Percentiles rank a stretch among this genome's conserved stretches.
Conservation (phyloP, 2,113 vertebrate species). For the Numida meleagris region DNA sequence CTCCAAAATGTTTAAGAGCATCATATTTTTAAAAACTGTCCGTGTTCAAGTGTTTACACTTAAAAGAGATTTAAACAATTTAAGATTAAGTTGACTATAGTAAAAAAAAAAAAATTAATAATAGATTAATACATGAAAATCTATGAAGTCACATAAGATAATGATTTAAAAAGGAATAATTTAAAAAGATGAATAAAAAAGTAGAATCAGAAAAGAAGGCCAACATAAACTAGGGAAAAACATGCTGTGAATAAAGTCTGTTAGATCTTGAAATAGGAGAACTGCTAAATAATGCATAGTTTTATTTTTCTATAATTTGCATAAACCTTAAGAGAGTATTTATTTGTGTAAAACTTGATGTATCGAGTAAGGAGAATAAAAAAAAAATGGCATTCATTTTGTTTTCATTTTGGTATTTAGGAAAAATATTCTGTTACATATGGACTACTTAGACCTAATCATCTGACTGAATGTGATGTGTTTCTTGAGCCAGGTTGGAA, state of each 20-base stretch:
- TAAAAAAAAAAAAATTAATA: slow-evolving; percentile 81
- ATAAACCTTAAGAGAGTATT: slow-evolving; percentile 91
- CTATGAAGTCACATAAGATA: slow-evolving; percentile 86
- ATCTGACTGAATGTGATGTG: slow-evolving; percentile 99
- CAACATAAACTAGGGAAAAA: slow-evolving; percentile 90
- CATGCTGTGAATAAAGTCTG: slow-evolving; percentile 91
- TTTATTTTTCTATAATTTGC: slow-evolving; percentile 89
- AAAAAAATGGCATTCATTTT: slow-evolving; percentile 86
- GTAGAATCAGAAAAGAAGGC: slow-evolving; percentile 87
- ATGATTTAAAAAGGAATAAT: slow-evolving; percentile 91
- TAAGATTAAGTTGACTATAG: slow-evolving; percentile 82
- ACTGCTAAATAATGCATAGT: slow-evolving; percentile 90
- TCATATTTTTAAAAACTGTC: slow-evolving; percentile 70
- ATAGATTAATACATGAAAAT: slow-evolving; percentile 87
- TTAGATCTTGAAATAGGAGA: slow-evolving; percentile 91
- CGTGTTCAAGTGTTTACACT: slow-evolving; percentile 80
- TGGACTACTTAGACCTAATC: slow-evolving; percentile 99
- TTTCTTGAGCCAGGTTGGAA: slow-evolving; percentile 96
- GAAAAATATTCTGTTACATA: slow-evolving; percentile 98
- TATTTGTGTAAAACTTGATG: slow-evolving; percentile 90
- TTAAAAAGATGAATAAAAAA: slow-evolving; percentile 89
- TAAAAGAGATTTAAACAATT: slow-evolving; percentile 84
- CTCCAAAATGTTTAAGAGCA: slow-evolving; percentile 72
- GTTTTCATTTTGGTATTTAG: slow-evolving; percentile 91
- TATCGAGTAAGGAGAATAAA: slow-evolving; percentile 83